Evolutionary conservation across 2,888 invertebrate species (phyloP), one percentile per base, ranked within the genome.

Genomic region (Mythimna impura): DNA sequence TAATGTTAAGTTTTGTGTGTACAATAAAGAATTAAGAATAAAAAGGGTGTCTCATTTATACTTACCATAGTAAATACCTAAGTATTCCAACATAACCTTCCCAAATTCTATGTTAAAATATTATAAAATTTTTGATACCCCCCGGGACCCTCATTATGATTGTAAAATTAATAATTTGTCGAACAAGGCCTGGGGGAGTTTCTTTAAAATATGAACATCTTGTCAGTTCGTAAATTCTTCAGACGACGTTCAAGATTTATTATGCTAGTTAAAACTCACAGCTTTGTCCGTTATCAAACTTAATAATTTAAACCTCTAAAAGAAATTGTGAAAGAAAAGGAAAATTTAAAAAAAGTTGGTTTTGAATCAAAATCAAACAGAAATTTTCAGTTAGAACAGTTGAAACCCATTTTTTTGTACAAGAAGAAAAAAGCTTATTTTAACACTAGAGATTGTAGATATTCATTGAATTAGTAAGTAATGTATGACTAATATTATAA

Each of bases 141-240:
- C 58, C 57, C 55, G 63, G 58, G 66, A 67, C 55, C 80, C 81
- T 85, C 86, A 90, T 89, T 88, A 88, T 86, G 87, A 86, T 88
- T 87, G 84, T 83, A 86, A 89, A 90, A 91, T 90, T 89, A 89
- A 89, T 89, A 91, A 91, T 91, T 91, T 91, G 88, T 90, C 87
- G 88, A 91, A 88, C 78, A 81, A 77, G 78, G 86, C 86, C 85
- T 69, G 79, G 75, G 88, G 85, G 82, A 81, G 82, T 78, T 85
- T 86, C 83, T 84, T 86, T 87, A 83, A 89, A 86, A 89, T 89
- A 89, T 87, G 86, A 88, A 88, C 87, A 87, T 87, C 85, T 91
- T 91, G 91, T 86, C 92, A 89, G 92, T 91, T 91, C 89, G 90
- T 93, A 92, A 93, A 93, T 93, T 90, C 85, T 87, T 90, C 88